Base-by-base conservation (phyloP, 1,140 invertebrate genomes). In the Papilio polyxenes region DNA sequence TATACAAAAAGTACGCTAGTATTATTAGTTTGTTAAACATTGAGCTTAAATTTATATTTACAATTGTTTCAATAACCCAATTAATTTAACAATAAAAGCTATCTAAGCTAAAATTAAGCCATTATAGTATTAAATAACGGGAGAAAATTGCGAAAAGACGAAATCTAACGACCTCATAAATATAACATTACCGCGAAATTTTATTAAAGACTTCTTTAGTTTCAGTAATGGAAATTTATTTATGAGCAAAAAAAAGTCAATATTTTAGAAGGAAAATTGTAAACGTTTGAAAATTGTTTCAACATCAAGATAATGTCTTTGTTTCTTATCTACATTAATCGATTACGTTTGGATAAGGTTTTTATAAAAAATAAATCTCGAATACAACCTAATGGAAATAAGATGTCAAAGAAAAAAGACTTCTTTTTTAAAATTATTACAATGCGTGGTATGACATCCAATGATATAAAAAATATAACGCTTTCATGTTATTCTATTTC, bases 171-270 rank as follows among this genome's bases (percentile, higher is more conserved):
- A 69, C 11, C 65, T 15, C 65, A 69, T 69, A 69, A 69, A 69
- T 69, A 69, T 69, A 0, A 69, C 11, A 31, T 69, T 69, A 69
- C 65, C 65, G 65, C 31, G 62, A 65, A 65, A 69, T 69, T 69
- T 11, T 69, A 69, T 69, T 69, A 69, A 69, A 69, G 65, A 37
- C 65, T 69, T 69, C 65, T 69, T 31, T 69, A 69, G 65, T 69
- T 69, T 69, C 23, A 31, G 23, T 69, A 69, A 69, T 37, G 65
- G 65, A 31, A 69, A 69, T 69, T 69, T 69, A 69, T 37, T 69
- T 37, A 69, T 11, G 31, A 37, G 11, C 3, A 37, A 69, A n/a
- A n/a, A 37, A 31, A 69, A 69, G 31, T 65, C 23, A 15, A 69
- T 69, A 15, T 31, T 69, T 69, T 69, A 69, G 65, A 31, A 65